Conservation (phyloP, 2,888 invertebrate species). For the Ormyrus pomaceus region DNA sequence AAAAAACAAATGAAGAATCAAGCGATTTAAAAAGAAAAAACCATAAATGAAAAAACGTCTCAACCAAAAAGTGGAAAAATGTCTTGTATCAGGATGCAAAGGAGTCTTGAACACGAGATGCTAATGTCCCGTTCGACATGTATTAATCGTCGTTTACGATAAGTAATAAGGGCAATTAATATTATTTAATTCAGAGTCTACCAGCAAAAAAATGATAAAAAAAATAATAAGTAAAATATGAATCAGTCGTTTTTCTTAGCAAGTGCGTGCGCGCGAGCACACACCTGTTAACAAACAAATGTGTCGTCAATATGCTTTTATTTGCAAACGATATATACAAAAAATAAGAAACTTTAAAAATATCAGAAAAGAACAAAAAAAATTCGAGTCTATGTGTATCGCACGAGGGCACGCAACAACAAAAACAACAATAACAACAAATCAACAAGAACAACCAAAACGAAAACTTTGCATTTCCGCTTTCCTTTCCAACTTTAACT, state of each 20-base stretch:
- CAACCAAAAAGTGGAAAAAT: conserved; percentile 76
- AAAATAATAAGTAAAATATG: conserved; percentile 42
- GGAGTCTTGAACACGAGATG: conserved; percentile 72
- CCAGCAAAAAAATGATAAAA: conserved; percentile 62
- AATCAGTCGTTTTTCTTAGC: conserved; percentile 58
- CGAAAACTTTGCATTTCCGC: conserved; percentile 58
- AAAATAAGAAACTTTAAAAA: conserved; percentile 43
- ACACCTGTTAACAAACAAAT: conserved; percentile 60
- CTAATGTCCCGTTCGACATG: conserved; percentile 73
- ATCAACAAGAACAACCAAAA: conserved; percentile 49
- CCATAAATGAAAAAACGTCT: conserved; percentile 77
- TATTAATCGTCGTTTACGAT: conserved; percentile 75
- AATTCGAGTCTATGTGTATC: conserved; percentile 57
- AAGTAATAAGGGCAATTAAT: conserved; percentile 74
- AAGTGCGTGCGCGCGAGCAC: conserved; percentile 59
- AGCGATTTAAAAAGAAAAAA: conserved; percentile 64
- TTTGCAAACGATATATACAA: conserved; percentile 51
- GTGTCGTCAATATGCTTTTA: conserved; percentile 55
- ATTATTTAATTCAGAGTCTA: conserved; percentile 74
- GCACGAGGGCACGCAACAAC: conserved; percentile 57
- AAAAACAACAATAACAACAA: conserved; percentile 42
- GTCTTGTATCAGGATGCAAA: conserved; percentile 74
- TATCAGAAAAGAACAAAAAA: conserved; percentile 45
- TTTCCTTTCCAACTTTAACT: conserved; percentile 56
- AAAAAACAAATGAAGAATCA: conserved; percentile 76